Conservation (phyloP, 2,797 vertebrate species). For the Eutrigla gurnardus region DNA sequence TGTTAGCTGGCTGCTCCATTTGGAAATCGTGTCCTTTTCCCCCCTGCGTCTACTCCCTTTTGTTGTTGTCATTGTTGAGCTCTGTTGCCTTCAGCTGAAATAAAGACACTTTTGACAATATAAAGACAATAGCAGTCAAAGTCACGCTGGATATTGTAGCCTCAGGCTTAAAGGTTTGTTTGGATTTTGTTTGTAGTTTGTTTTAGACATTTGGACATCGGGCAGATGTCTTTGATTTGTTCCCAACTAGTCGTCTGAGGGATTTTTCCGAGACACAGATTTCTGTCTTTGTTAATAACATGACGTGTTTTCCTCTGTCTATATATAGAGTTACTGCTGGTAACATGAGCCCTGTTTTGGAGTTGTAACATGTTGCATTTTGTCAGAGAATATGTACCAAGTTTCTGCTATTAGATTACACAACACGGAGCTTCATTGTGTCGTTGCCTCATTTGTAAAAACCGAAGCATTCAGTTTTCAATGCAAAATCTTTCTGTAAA, state of each 20-base stretch:
- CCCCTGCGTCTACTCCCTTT: neutral
- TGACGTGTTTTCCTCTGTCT: constrained; percentile 29
- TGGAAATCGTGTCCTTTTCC: constrained; percentile 8
- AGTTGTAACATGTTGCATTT: constrained; percentile 18
- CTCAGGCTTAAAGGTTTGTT: neutral
- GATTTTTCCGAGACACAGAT: constrained; percentile 14
- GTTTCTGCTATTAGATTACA: constrained; percentile 14
- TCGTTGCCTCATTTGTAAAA: constrained; percentile 29
- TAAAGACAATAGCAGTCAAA: constrained; percentile 21
- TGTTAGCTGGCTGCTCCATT: constrained; percentile 29
- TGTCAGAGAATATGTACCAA: constrained; percentile 9
- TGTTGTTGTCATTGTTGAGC: constrained; percentile 36
- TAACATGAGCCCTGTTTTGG: constrained; percentile 44
- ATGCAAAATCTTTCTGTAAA: neutral
- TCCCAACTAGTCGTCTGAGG: constrained; percentile 5
- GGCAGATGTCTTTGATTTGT: constrained; percentile 24
- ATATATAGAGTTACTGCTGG: constrained; percentile 55
- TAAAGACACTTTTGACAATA: constrained; percentile 11
- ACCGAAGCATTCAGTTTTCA: constrained; percentile 11
- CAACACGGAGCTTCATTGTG: constrained; percentile 6
- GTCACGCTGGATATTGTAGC: constrained; percentile 6
- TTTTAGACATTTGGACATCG: neutral
- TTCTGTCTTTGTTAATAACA: constrained; percentile 36
- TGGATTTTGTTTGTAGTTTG: constrained; percentile 1
- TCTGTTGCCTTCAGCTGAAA: constrained; percentile 21